A percentile compares a stretch with the other conserved stretches of the same genome.
phyloP scores from a whole-genome alignment of 2,113 vertebrate species.

The Tylochromis polylepis region DNA sequence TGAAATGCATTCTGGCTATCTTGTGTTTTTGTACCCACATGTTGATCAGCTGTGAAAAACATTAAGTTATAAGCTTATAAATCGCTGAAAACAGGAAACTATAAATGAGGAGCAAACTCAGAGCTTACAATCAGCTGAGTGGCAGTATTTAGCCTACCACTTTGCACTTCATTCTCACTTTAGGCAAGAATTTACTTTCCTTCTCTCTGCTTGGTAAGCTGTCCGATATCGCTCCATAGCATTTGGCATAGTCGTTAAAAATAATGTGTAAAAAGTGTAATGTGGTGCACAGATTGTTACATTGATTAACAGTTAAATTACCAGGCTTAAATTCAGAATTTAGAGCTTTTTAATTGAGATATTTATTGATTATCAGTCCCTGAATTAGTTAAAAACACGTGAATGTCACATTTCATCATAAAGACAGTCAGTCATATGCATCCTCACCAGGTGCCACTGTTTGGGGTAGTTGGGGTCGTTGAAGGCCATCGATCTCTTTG shows the following conservation, averaged over 20 bases:
- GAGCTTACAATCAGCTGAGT: accelerated
- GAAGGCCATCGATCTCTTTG: constrained; percentile 88
- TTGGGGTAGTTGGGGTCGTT: constrained; percentile 90
- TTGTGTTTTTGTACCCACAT: not conserved
- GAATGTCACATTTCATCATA: not conserved
- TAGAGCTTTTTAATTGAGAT: not conserved
- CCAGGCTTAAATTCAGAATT: not conserved
- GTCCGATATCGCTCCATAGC: not conserved
- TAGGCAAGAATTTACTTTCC: not conserved
- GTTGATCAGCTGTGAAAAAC: not conserved
- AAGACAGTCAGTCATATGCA: not conserved
- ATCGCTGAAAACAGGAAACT: not conserved
- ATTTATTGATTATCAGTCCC: not conserved
- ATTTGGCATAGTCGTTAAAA: not conserved
- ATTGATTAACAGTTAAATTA: not conserved
- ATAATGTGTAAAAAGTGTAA: not conserved
- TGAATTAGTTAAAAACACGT: not conserved
- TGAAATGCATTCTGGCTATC: not conserved
- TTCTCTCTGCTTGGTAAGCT: not conserved
- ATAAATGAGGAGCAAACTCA: not conserved
- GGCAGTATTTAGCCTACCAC: not conserved
- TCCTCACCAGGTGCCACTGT: constrained; percentile 96
- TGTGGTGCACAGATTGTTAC: not conserved
- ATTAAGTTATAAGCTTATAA: not conserved
- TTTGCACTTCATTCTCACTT: not conserved